A percentile compares a stretch with the other conserved stretches of the same genome.
phyloP scores from a whole-genome alignment of 2,888 invertebrate species.

The Mayetiola destructor region DNA sequence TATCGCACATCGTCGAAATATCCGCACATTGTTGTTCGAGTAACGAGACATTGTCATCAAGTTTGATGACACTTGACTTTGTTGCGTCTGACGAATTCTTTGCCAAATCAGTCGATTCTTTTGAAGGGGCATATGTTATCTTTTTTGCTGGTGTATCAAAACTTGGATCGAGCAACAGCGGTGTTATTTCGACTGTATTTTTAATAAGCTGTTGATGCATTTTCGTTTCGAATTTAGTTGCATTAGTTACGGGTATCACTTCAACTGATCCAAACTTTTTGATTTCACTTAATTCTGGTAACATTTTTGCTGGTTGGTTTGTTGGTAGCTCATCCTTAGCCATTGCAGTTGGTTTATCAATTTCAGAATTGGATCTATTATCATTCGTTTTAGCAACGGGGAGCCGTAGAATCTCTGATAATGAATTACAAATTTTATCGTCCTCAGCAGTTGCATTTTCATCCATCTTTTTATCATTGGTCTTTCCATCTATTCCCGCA shows the following conservation, averaged over 20 bases:
- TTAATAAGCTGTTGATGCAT: background rate
- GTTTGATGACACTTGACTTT: too few species aligned
- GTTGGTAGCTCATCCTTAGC: background rate
- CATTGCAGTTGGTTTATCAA: background rate
- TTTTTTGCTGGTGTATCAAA: too few species aligned
- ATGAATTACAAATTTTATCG: background rate
- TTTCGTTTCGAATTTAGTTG: background rate
- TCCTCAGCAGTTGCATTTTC: too few species aligned
- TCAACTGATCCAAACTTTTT: conserved; percentile 1
- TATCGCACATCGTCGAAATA: too few species aligned
- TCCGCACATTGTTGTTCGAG: too few species aligned
- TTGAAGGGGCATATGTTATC: too few species aligned
- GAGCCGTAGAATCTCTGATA: background rate
- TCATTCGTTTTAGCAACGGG: background rate
- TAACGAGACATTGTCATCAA: too few species aligned
- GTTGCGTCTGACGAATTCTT: too few species aligned
- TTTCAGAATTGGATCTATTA: background rate
- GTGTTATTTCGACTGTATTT: conserved; percentile 2
- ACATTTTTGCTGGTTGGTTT: background rate
- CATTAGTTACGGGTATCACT: background rate
- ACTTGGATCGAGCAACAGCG: background rate
- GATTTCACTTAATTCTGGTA: background rate
- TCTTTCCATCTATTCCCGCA: background rate
- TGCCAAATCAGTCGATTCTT: too few species aligned
- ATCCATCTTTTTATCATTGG: background rate